phyloP scores from a whole-genome alignment of 2,113 vertebrate genomes.

The Toxotes jaculatrix region DNA sequence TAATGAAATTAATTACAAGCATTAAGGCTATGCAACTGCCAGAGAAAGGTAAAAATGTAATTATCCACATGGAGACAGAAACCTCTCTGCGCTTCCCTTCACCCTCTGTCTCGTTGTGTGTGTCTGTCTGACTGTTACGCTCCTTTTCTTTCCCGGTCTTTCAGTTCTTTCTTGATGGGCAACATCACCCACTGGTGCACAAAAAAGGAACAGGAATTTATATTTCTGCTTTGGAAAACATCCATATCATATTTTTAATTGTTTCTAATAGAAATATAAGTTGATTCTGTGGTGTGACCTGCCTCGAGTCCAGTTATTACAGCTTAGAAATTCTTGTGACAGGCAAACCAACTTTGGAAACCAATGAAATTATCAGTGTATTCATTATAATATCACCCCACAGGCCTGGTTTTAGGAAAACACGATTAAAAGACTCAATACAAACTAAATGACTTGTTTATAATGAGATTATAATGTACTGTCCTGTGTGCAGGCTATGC shows the following conservation, averaged over 20 bases:
- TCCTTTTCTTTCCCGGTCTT: conserved; percentile 34
- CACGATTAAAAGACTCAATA: conserved; percentile 18
- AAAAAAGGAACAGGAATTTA: background rate
- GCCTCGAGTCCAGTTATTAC: conserved; percentile 1
- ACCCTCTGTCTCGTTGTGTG: conserved; percentile 52
- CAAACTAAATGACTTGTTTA: conserved; percentile 37
- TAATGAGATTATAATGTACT: conserved; percentile 50
- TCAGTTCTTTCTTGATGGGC: conserved; percentile 34
- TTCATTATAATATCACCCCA: conserved; percentile 26
- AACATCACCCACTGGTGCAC: conserved; percentile 17
- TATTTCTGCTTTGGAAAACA: conserved; percentile 16
- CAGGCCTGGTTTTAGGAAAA: conserved; percentile 10
- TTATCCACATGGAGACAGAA: conserved; percentile 77
- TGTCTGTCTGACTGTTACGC: conserved; percentile 36
- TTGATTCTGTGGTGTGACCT: background rate
- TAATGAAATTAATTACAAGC: conserved; percentile 84
- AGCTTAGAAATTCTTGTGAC: conserved; percentile 3
- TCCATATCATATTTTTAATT: conserved; percentile 8
- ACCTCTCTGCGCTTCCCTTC: conserved; percentile 32
- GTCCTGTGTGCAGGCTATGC: conserved; percentile 12
- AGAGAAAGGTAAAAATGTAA: conserved; percentile 82
- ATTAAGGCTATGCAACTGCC: conserved; percentile 77
- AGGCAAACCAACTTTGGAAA: conserved; percentile 2
- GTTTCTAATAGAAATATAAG: background rate
- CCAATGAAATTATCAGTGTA: background rate